Conservation (phyloP, 1,140 invertebrate genomes). For the Bombus terrestris region DNA sequence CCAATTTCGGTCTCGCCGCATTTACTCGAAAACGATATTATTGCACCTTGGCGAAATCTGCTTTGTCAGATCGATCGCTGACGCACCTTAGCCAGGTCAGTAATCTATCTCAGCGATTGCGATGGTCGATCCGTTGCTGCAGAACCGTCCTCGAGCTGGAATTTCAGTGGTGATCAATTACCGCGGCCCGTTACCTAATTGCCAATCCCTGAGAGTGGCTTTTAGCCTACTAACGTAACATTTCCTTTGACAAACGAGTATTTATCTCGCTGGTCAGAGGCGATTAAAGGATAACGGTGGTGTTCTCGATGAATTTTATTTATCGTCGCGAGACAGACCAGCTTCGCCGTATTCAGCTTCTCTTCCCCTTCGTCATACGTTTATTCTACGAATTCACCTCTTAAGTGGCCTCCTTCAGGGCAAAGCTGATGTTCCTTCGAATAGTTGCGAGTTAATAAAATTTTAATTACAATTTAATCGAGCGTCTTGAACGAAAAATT, state of each 20-base stretch:
- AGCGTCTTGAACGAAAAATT: no score
- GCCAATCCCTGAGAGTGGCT: constrained; percentile 46
- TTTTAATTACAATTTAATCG: background rate
- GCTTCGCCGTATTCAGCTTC: no score
- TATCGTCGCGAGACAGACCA: no score
- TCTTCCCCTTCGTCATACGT: background rate
- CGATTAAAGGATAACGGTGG: background rate
- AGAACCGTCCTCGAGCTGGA: constrained; percentile 38
- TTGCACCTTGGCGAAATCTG: background rate
- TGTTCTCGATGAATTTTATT: background rate
- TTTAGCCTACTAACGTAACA: constrained; percentile 24
- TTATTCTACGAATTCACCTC: background rate
- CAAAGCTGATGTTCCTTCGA: background rate
- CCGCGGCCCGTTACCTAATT: constrained; percentile 30
- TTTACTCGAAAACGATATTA: background rate
- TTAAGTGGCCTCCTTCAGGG: background rate
- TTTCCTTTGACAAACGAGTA: constrained; percentile 30
- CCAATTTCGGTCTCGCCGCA: no score
- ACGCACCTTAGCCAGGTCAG: constrained; percentile 1
- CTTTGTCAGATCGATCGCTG: constrained; percentile 31
- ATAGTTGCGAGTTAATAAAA: background rate
- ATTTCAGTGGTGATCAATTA: constrained; percentile 49
- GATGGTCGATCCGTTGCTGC: constrained; percentile 6
- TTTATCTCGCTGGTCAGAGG: background rate
- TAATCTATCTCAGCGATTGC: constrained; percentile 14